phyloP scores from a whole-genome alignment of 2,888 invertebrate species.

The Epirrhoe alternata region DNA sequence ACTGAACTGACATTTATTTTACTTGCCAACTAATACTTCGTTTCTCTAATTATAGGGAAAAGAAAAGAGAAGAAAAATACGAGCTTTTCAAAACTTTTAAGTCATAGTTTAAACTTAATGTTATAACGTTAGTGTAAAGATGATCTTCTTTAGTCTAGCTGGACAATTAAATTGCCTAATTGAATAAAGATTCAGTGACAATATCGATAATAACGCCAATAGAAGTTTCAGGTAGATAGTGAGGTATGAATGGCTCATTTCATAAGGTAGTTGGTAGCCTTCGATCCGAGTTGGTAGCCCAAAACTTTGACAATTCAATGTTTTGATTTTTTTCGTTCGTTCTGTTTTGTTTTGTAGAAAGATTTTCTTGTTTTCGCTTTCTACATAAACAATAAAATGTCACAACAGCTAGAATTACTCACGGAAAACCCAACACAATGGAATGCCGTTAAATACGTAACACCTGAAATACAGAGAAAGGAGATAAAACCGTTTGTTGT shows the following conservation, averaged over 20 bases:
- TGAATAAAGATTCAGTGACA: too few relatives aligned
- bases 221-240: too few relatives aligned
- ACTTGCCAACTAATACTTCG: neutral
- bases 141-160: too few relatives aligned
- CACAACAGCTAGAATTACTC: conserved; percentile 74
- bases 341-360: conserved; percentile 12
- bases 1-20: neutral
- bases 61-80: too few relatives aligned
- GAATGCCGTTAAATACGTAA: conserved; percentile 63
- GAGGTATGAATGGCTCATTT: too few relatives aligned
- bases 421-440: conserved; percentile 73
- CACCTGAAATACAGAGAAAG: conserved; percentile 76
- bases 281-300: too few relatives aligned
- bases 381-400: conserved; percentile 55
- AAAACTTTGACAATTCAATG: neutral
- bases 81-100: neutral
- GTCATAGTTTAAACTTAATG: too few relatives aligned
- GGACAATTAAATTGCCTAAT: too few relatives aligned
- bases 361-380: conserved; percentile 25
- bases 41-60: neutral
- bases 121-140: too few relatives aligned
- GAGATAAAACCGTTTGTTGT: conserved; percentile 79
- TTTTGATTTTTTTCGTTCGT: conserved; percentile 9
- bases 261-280: too few relatives aligned
- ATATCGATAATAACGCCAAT: too few relatives aligned